A percentile compares a stretch with the other conserved stretches of the same genome.
Conservation (phyloP, 2,113 vertebrate species). For the Scalopus aquaticus region DNA sequence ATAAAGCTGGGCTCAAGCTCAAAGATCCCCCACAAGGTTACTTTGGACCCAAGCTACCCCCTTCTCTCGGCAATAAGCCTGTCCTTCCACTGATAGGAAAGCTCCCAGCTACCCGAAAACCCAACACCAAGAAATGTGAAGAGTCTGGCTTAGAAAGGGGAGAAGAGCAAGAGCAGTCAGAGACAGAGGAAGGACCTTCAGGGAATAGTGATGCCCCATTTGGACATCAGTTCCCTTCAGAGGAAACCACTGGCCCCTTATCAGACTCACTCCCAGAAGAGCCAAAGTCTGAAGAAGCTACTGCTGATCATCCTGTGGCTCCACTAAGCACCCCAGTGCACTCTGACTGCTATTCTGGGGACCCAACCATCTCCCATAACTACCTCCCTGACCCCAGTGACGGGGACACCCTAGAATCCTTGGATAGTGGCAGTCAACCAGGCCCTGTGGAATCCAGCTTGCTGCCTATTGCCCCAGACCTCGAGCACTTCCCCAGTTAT, state of each 20-base stretch:
- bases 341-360: conserved; percentile 83
- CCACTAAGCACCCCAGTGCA: conserved; percentile 72
- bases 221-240: conserved; percentile 85
- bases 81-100: conserved; percentile 97
- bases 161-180: conserved; percentile 85
- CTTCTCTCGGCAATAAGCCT: conserved; percentile 92
- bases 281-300: conserved; percentile 77
- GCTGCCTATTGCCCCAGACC: conserved; percentile 84
- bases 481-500: conserved; percentile 89
- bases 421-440: conserved; percentile 85
- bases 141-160: conserved; percentile 87
- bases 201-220: conserved; percentile 83
- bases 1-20: conserved; percentile 93
- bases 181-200: conserved; percentile 85
- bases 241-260: conserved; percentile 88
- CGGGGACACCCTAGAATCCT: conserved; percentile 86
- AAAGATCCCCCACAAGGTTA: conserved; percentile 98
- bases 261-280: conserved; percentile 83
- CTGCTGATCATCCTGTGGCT: conserved; percentile 72
- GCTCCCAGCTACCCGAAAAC: conserved; percentile 91
- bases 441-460: conserved; percentile 87
- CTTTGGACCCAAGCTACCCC: conserved; percentile 98
- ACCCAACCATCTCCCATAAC: conserved; percentile 81
- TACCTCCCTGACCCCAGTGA: conserved; percentile 83
- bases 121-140: conserved; percentile 85